Conservation (phyloP, 2,888 invertebrate genomes). For the Parasteatoda lunata region DNA sequence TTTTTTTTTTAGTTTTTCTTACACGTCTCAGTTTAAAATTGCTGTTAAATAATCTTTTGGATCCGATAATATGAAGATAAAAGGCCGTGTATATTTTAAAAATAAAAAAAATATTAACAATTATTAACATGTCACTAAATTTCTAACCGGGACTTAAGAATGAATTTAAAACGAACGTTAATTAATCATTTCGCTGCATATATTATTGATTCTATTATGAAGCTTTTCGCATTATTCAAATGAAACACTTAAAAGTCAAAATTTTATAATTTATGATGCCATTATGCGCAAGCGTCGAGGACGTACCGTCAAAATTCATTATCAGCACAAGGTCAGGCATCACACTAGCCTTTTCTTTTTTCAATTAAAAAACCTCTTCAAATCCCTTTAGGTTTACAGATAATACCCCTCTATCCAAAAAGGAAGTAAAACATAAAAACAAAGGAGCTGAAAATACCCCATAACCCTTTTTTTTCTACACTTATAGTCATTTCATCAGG, state of each 20-base stretch:
- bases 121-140: too few species aligned
- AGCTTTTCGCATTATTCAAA: not conserved
- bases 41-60: too few species aligned
- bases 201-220: too few species aligned
- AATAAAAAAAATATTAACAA: too few species aligned
- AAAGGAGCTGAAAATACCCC: not conserved
- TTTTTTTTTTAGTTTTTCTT: too few species aligned
- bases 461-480: conserved; percentile 44
- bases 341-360: conserved; percentile 47
- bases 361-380: conserved; percentile 59
- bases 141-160: too few species aligned
- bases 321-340: conserved; percentile 24
- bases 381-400: conserved; percentile 28
- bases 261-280: not conserved
- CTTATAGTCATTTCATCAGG: conserved; percentile 18
- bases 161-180: too few species aligned
- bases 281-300: not conserved
- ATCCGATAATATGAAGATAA: too few species aligned
- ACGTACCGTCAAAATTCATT: conserved; percentile 32
- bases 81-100: too few species aligned
- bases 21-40: too few species aligned
- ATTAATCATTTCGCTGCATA: too few species aligned
- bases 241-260: not conserved
- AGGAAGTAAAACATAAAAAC: conserved; percentile 24
- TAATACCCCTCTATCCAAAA: conserved; percentile 4